These are phyloP conservation scores for Urocitellus parryii DNA, from an alignment of 2,113 vertebrate genomes.

Conservation along the genomic window DNA sequence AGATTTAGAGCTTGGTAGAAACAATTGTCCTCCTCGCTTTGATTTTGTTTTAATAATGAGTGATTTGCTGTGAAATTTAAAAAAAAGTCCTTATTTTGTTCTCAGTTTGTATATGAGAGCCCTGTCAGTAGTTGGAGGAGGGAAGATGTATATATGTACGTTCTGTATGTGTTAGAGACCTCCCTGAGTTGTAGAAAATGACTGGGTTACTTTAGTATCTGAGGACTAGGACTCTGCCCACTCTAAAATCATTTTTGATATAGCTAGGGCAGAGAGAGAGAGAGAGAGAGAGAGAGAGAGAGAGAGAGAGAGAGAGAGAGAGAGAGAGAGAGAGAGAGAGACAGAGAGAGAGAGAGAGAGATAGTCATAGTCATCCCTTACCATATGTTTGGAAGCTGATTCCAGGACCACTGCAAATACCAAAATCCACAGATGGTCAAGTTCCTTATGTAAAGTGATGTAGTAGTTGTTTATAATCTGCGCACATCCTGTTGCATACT, in stretches of 20 bases:
- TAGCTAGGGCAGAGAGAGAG: background rate
- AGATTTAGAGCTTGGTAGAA: background rate
- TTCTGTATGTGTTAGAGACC: background rate
- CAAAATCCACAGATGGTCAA: background rate
- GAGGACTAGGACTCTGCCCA: background rate
- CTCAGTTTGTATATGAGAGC: background rate
- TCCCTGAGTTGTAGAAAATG: background rate
- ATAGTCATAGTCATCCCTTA: too few species aligned
- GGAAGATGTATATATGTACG: background rate
- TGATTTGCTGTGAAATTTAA: background rate
- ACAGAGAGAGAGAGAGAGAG: background rate
- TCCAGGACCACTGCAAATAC: background rate
- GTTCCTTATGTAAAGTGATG: background rate
- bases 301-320: background rate
- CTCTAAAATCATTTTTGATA: background rate
- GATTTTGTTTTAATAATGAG: slow-evolving; percentile 5
- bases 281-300: too few species aligned
- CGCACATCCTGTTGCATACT: background rate
- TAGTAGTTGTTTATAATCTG: background rate
- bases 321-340: background rate
- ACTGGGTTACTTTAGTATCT: background rate
- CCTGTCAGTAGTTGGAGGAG: background rate
- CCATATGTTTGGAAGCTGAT: background rate
- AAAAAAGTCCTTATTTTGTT: too few species aligned
- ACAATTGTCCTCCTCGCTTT: background rate